Conservation (phyloP, 2,797 vertebrate species). For the Bufotes viridis region DNA sequence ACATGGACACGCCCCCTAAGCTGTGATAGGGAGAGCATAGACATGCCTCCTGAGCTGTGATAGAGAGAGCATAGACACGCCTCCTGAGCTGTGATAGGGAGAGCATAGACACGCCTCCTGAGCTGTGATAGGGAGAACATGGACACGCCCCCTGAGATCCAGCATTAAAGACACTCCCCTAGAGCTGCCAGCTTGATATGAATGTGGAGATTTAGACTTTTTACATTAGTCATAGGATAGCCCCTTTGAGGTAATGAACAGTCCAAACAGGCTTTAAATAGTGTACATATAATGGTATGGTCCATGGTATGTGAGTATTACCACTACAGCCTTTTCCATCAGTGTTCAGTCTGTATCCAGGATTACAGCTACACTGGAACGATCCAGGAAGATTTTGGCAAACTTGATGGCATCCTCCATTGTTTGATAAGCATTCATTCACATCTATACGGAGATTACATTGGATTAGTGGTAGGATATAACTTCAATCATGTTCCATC, state of each 20-base stretch:
- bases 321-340: conserved; percentile 83
- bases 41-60: no score
- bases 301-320: conserved; percentile 71
- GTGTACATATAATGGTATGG: neutral
- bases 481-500: neutral
- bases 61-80: no score
- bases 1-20: no score
- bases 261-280: neutral
- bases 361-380: conserved; percentile 85
- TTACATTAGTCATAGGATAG: no score
- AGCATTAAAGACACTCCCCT: no score
- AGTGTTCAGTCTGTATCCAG: conserved; percentile 82
- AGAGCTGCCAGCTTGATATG: no score
- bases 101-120: no score
- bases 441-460: conserved; percentile 76
- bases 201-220: no score
- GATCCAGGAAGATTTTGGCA: conserved; percentile 90
- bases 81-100: no score
- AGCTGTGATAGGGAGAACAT: no score
- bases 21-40: no score
- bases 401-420: conserved; percentile 82
- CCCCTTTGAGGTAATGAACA: neutral
- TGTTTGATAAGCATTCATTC: conserved; percentile 85
- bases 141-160: no score
- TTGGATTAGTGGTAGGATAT: neutral